Base-by-base conservation (phyloP, 2,888 invertebrate species). In the Drosophila engyochracea region DNA sequence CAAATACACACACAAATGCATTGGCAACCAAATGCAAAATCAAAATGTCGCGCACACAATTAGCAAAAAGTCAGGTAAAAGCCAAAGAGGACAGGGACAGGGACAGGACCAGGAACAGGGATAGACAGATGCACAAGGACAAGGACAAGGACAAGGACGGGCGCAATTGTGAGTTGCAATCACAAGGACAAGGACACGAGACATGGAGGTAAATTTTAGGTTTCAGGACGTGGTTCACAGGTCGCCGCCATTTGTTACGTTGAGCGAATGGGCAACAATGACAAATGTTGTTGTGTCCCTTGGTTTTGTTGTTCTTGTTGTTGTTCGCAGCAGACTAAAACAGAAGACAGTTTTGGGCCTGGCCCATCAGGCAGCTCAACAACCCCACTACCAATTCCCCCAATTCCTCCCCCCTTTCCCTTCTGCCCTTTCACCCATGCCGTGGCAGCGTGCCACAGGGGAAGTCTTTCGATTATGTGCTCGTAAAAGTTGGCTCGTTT, bases 381-480 rank as follows among this genome's bases (percentile, higher is more conserved):
- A 55, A 6, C 33, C 30, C 25, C 47, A 16, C 47, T 9, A 7
- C 22, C 22, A n/a, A n/a, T 7, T 22, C 39, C 35, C 31, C n/a
- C n/a, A n/a, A n/a, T n/a, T n/a, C n/a, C n/a, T n/a, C 31, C 3
- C 22, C 3, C 31, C 3, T 28, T 49, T 33, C 37, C 41, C 14
- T 14, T 49, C 25, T 9, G 4, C 19, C 19, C 25, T 4, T 47
- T 16, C 47, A 25, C 16, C 47, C 47, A 47, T 25, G 25, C 7
- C 22, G 14, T 22, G 47, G 14, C 47, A 47, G 47, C 14, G 25
- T 19, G 39, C 31, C 64, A 39, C 53, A 44, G 44, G 78, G 73
- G 72, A 86, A 86, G 77, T 89, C 89, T 86, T 86, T 89, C 86
- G 90, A 86, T 86, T 86, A 86, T 85, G 81, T 70, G 83, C 85